These are phyloP conservation scores for Ailurus styani DNA, from an alignment of 2,113 vertebrate species.

Conservation along the genomic window DNA sequence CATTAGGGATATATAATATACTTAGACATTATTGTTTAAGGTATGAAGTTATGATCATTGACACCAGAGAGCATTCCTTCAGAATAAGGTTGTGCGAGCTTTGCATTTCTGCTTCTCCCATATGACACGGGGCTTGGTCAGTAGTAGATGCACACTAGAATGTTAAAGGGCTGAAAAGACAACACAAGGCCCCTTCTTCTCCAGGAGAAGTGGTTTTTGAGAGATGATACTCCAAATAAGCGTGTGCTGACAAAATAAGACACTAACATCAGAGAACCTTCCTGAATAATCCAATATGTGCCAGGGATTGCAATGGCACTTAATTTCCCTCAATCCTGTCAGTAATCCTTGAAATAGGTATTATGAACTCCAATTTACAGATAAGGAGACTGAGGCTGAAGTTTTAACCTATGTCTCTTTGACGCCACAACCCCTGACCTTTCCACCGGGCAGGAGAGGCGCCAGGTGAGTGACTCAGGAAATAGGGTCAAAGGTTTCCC, in stretches of 20 bases:
- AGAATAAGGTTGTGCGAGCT: background rate
- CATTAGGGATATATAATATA: background rate
- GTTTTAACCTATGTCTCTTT: background rate
- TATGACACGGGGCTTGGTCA: background rate
- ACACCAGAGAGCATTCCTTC: background rate
- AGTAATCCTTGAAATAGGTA: background rate
- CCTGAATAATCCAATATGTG: background rate
- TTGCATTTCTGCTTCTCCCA: background rate
- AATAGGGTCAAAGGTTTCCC: background rate
- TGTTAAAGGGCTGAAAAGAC: background rate
- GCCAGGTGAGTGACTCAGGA: conserved; percentile 46
- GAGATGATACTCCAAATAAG: background rate
- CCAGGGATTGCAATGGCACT: background rate
- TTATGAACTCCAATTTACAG: background rate
- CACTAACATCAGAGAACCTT: background rate
- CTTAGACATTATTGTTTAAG: background rate
- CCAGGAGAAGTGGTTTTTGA: background rate
- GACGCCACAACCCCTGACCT: background rate
- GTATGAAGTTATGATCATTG: background rate
- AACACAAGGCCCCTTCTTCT: background rate
- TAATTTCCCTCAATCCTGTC: background rate
- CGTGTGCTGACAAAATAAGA: background rate
- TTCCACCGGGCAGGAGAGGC: background rate
- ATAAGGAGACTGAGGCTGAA: background rate
- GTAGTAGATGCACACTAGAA: background rate